Percentiles rank a stretch among this genome's conserved stretches.
These are phyloP conservation scores for Acanthosepion pharaonis DNA, from an alignment of 2,888 invertebrate genomes.

Conservation along the genomic window DNA sequence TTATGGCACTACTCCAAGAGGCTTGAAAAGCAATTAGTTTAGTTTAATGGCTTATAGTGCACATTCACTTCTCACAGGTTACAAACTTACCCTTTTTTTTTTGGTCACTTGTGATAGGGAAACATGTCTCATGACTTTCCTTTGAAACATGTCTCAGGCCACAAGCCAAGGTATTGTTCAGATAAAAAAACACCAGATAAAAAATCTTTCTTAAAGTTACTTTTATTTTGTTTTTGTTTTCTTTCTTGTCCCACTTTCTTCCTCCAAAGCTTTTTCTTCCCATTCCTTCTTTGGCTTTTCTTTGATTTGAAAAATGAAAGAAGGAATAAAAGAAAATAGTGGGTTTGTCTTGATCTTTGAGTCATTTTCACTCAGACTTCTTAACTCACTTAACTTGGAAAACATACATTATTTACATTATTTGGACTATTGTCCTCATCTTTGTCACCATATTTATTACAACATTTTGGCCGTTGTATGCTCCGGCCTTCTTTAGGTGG, in stretches of 20 bases:
- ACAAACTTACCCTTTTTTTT: not conserved
- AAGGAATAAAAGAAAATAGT: too few species aligned
- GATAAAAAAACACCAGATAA: not conserved
- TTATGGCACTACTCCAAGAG: conserved; percentile 3
- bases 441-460: too few species aligned
- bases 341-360: too few species aligned
- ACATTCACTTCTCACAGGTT: not conserved
- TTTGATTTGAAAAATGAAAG: not conserved
- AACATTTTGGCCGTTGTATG: too few species aligned
- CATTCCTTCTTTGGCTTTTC: not conserved
- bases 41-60: not conserved
- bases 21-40: not conserved
- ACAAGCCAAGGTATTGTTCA: not conserved
- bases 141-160: not conserved
- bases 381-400: too few species aligned
- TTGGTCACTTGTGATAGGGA: not conserved
- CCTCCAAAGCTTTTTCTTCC: not conserved
- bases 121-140: not conserved
- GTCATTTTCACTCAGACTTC: too few species aligned
- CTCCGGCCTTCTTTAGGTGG: too few species aligned
- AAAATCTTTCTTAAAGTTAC: not conserved
- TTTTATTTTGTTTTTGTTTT: not conserved
- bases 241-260: not conserved
- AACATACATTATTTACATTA: too few species aligned
- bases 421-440: too few species aligned